A percentile compares a stretch with the other conserved stretches of the same genome.
These are phyloP conservation scores for Drosophila parabipectinata DNA, from an alignment of 1,140 invertebrate species.

Conservation along the genomic window DNA sequence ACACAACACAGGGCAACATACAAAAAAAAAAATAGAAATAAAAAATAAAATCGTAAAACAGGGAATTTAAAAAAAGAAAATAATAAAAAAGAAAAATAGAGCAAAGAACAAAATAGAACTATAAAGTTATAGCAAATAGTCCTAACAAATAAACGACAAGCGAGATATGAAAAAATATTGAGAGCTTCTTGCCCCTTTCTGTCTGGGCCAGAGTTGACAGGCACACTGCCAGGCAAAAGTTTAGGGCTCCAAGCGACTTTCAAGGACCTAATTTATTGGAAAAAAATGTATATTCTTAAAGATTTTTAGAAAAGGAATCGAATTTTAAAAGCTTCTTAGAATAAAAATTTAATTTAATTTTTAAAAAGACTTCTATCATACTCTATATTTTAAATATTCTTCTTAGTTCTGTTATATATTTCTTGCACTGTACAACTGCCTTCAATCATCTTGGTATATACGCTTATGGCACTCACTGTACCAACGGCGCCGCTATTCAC, in stretches of 20 bases:
- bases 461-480: slow-evolving; percentile 22
- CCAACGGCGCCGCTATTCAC: slow-evolving; percentile 6
- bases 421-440: not conserved
- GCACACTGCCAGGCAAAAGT: slow-evolving; percentile 5
- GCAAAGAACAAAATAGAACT: slow-evolving; percentile 42
- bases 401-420: not conserved
- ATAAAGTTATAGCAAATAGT: slow-evolving; percentile 61
- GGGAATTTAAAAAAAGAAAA: slow-evolving; percentile 32
- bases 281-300: no score
- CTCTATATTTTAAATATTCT: no score
- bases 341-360: no score
- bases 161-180: slow-evolving; percentile 30
- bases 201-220: not conserved
- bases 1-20: not conserved
- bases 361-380: no score
- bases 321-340: no score
- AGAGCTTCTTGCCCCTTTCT: not conserved
- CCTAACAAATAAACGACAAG: slow-evolving; percentile 36
- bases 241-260: not conserved
- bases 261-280: not conserved
- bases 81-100: slow-evolving; percentile 2
- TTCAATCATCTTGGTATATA: not conserved
- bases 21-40: not conserved
- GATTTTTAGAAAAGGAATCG: no score
- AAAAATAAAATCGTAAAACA: slow-evolving; percentile 43